Evolutionary conservation across 2,113 vertebrate genomes (phyloP).

Genomic region (Delphinapterus leucas): DNA sequence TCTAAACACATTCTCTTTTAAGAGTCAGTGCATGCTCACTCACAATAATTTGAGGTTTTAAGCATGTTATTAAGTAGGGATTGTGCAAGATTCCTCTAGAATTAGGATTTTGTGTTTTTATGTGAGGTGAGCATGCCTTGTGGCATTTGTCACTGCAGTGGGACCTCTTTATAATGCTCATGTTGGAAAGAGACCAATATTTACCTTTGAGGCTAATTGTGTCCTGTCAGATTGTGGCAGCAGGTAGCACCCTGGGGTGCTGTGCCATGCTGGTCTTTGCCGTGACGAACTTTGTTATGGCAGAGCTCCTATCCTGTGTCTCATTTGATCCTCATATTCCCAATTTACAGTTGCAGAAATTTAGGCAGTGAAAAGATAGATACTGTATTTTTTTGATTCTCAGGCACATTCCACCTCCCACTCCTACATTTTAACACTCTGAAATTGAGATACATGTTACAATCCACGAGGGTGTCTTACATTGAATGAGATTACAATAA

Average conservation of each 20-base stretch:
- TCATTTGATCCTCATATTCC: background rate
- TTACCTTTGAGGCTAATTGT: conserved; percentile 14
- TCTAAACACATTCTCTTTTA: conserved; percentile 1
- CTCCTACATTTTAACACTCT: background rate
- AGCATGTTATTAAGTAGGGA: conserved; percentile 15
- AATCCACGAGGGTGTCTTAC: background rate
- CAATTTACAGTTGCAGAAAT: background rate
- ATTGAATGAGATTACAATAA: background rate
- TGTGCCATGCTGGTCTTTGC: background rate
- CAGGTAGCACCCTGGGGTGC: background rate
- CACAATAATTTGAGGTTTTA: background rate
- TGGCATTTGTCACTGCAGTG: conserved; percentile 30
- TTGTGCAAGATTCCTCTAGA: conserved; percentile 23
- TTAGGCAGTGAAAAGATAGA: background rate
- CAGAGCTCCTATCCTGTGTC: background rate
- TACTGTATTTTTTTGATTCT: background rate
- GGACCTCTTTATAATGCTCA: conserved; percentile 28
- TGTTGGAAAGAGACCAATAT: conserved; percentile 3
- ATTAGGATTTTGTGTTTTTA: conserved; percentile 42
- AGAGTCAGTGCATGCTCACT: background rate
- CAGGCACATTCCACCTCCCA: background rate
- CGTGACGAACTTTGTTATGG: background rate
- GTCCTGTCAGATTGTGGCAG: background rate
- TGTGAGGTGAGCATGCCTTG: background rate
- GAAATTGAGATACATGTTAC: conserved; percentile 5